Percentiles rank a stretch among this genome's conserved stretches.
Evolutionary conservation across 1,140 invertebrate genomes (phyloP).

Genomic region (Globodera ellingtonae): DNA sequence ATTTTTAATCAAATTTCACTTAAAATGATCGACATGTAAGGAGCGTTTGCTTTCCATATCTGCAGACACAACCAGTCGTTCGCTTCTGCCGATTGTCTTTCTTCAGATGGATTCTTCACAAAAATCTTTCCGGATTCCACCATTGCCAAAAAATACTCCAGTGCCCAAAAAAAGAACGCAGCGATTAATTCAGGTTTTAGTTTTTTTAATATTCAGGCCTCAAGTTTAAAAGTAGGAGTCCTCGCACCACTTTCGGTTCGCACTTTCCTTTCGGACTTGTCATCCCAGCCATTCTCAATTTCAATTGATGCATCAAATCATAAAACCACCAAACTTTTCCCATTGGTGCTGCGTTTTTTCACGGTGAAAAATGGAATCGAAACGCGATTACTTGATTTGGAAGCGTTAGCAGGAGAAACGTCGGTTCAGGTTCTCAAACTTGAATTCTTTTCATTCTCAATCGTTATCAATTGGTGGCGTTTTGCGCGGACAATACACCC

Average conservation of each 20-base stretch:
- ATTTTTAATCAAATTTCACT: neutral
- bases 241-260: neutral
- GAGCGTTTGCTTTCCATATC: neutral
- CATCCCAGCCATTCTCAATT: neutral
- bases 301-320: neutral
- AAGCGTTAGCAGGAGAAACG: neutral
- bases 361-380: neutral
- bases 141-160: neutral
- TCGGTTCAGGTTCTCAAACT: neutral
- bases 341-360: neutral
- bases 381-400: neutral
- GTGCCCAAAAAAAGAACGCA: neutral
- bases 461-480: no score
- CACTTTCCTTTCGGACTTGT: neutral
- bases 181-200: neutral
- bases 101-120: neutral
- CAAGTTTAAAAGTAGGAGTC: neutral
- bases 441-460: neutral
- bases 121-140: neutral
- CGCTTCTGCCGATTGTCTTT: neutral
- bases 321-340: conserved; percentile 3
- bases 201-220: neutral
- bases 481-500: neutral
- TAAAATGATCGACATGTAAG: neutral
- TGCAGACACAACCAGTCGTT: neutral